Percentiles rank a stretch among this genome's conserved stretches.
Conservation (phyloP, 2,113 vertebrate genomes). For the Nothobranchius furzeri region DNA sequence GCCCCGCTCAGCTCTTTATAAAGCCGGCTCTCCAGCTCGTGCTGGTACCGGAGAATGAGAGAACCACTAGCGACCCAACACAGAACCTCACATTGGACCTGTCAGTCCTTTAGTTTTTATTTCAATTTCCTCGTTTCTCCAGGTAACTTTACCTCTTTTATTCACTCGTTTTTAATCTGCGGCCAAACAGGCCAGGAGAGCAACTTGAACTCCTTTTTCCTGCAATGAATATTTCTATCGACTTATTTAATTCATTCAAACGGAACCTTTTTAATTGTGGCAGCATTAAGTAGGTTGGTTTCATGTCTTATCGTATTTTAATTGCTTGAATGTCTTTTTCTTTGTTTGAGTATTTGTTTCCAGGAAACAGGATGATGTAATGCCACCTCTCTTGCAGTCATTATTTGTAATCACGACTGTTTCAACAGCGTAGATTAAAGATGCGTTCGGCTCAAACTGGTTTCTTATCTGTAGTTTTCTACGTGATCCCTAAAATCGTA, state of each 20-base stretch:
- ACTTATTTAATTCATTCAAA: neutral
- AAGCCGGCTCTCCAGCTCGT: constrained; percentile 4
- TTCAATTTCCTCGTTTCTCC: constrained; percentile 55
- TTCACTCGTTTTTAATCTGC: neutral
- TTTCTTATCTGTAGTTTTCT: neutral
- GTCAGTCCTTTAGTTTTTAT: constrained; percentile 68
- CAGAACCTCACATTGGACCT: constrained; percentile 53
- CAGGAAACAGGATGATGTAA: constrained; percentile 53
- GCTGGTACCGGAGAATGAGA: constrained; percentile 65
- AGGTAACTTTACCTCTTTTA: constrained; percentile 49
- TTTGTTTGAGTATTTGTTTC: neutral
- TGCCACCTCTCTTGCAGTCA: neutral
- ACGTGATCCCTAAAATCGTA: neutral
- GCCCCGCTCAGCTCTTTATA: constrained; percentile 62
- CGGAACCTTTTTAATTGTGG: neutral
- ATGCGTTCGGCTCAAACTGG: neutral
- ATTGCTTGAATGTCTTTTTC: neutral
- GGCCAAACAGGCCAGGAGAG: neutral
- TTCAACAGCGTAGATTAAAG: constrained; percentile 20
- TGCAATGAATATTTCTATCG: neutral
- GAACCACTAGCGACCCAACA: constrained; percentile 26
- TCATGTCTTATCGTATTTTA: too few relatives aligned
- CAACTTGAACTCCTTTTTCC: neutral
- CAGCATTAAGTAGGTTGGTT: neutral
- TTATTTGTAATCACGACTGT: constrained; percentile 37